phyloP scores from a whole-genome alignment of 2,888 invertebrate species.

The Cancer borealis region DNA sequence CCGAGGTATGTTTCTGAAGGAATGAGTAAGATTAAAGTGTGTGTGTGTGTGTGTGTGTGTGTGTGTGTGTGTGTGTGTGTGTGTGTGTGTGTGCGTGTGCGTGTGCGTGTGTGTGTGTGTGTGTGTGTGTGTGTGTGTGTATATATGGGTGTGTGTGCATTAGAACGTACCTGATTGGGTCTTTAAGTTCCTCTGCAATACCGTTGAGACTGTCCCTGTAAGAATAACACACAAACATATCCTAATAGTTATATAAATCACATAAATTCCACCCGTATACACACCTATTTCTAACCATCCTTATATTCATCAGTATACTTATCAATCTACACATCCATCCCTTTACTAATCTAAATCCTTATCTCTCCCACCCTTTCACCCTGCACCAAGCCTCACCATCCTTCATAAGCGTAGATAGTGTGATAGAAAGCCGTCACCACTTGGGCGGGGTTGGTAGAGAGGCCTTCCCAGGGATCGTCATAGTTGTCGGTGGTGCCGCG shows the following conservation, averaged over 20 bases:
- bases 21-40: constrained; percentile 70
- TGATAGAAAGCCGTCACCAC: constrained; percentile 93
- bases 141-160: constrained; percentile 38
- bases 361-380: not conserved
- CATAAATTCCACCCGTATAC: not conserved
- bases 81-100: constrained; percentile 46
- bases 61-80: constrained; percentile 51
- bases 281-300: not conserved
- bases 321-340: not conserved
- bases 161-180: no score
- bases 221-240: no score
- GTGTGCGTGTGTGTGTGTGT: constrained; percentile 53
- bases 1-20: constrained; percentile 81
- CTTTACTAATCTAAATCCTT: not conserved
- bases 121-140: constrained; percentile 53
- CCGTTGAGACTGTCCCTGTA: no score
- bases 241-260: no score
- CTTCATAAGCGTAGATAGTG: constrained; percentile 92
- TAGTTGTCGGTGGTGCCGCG: constrained; percentile 88
- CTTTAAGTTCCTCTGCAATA: no score
- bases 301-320: not conserved
- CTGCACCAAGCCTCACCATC: constrained; percentile 26
- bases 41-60: constrained; percentile 69
- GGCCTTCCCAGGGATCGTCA: constrained; percentile 86
- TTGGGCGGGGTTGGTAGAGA: constrained; percentile 82